These are phyloP conservation scores for Volucella inanis DNA, from an alignment of 2,888 invertebrate species.

Conservation along the genomic window DNA sequence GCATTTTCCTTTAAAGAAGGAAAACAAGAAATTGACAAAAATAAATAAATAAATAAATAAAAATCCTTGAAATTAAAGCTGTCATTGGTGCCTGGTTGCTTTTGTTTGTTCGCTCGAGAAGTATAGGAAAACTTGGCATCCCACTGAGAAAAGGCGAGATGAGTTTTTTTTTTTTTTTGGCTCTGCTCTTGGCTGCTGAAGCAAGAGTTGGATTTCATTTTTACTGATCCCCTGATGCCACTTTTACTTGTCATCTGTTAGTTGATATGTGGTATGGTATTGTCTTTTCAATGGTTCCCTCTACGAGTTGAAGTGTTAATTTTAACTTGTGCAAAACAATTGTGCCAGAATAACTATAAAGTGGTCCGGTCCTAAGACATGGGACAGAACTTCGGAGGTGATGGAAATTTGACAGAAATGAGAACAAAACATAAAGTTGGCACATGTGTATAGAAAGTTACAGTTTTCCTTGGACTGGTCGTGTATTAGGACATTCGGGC, in stretches of 20 bases:
- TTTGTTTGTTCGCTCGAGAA: constrained; percentile 12
- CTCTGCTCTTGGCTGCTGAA: background rate
- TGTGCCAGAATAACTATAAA: no score
- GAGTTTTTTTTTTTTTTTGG: background rate
- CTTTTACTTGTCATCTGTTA: constrained; percentile 28
- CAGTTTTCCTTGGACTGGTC: no score
- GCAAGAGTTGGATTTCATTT: background rate
- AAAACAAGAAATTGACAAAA: background rate
- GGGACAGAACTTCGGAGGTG: no score
- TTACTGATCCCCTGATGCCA: background rate
- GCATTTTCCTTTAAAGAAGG: constrained; percentile 19
- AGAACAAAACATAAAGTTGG: no score
- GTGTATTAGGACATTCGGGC: no score
- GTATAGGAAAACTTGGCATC: constrained; percentile 15
- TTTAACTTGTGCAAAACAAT: no score
- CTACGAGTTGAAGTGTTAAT: no score
- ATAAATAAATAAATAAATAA: background rate
- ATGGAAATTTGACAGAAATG: no score
- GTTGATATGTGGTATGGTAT: constrained; percentile 12
- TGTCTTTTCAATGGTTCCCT: constrained; percentile 1
- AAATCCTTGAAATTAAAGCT: constrained; percentile 32
- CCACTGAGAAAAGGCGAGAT: background rate
- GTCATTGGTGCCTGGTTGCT: constrained; percentile 17
- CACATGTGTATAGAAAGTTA: no score
- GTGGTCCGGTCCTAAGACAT: no score